phyloP scores from a whole-genome alignment of 2,797 vertebrate species.

The Neomorphus geoffroyi region DNA sequence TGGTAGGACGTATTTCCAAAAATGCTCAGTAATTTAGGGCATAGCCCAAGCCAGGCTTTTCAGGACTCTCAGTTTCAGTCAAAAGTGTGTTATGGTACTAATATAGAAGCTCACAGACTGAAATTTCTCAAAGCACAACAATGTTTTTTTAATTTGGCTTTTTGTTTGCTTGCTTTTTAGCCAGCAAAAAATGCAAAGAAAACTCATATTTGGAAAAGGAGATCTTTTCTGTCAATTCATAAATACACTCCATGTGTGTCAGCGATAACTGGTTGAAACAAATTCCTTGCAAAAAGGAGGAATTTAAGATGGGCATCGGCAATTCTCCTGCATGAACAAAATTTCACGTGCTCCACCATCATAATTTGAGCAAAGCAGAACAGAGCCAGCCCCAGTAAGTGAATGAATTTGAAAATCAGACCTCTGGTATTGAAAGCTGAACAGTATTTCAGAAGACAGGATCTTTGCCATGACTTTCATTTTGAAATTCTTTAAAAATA shows the following conservation, averaged over 20 bases:
- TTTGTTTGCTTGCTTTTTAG: neutral
- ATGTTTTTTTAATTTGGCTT: neutral
- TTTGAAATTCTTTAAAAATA: neutral
- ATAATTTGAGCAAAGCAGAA: neutral
- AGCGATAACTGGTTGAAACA: neutral
- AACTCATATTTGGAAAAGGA: neutral
- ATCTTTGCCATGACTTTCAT: neutral
- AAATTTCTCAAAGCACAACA: neutral
- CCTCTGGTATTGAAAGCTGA: neutral
- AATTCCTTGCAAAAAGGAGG: neutral
- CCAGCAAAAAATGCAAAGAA: neutral
- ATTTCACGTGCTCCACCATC: neutral
- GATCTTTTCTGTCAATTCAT: neutral
- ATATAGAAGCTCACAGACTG: neutral
- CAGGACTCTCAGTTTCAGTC: neutral
- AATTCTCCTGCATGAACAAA: neutral
- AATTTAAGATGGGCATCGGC: neutral
- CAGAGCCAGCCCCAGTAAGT: neutral
- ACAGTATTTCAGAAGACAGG: neutral
- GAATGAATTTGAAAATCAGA: neutral
- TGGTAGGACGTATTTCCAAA: neutral
- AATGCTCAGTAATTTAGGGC: neutral
- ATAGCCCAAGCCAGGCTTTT: neutral
- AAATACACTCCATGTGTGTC: neutral
- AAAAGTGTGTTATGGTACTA: neutral